Evolutionary conservation across 2,888 invertebrate genomes (phyloP).

Genomic region (Saturnia pavonia): DNA sequence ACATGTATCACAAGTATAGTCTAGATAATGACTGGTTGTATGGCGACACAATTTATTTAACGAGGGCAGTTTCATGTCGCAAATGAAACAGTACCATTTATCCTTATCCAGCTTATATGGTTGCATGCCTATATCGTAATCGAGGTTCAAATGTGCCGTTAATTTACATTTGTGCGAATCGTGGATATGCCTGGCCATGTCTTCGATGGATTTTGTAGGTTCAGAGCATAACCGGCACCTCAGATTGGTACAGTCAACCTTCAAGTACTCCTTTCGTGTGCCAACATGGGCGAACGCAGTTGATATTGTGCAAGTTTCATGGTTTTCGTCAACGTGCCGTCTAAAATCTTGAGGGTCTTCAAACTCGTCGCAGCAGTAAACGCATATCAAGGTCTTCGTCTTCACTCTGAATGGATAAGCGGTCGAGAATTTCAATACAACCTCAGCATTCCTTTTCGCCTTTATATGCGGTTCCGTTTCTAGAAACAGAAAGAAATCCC

Average conservation of each 20-base stretch:
- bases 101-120: constrained; percentile 61
- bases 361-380: constrained; percentile 68
- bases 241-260: constrained; percentile 63
- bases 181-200: constrained; percentile 56
- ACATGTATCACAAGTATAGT: constrained; percentile 66
- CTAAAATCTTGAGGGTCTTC: constrained; percentile 58
- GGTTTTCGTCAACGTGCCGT: constrained; percentile 53
- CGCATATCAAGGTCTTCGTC: constrained; percentile 60
- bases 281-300: constrained; percentile 64
- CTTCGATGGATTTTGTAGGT: constrained; percentile 47
- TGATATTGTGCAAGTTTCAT: constrained; percentile 54
- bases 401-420: constrained; percentile 69
- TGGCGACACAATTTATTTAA: constrained; percentile 62
- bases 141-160: constrained; percentile 44
- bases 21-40: constrained; percentile 61
- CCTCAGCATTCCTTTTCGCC: constrained; percentile 68
- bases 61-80: constrained; percentile 55
- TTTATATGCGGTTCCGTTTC: constrained; percentile 53
- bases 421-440: constrained; percentile 67
- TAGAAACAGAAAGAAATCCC: constrained; percentile 66
- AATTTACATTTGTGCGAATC: constrained; percentile 43
- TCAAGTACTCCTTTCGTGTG: constrained; percentile 56
- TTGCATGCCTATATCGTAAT: constrained; percentile 59
- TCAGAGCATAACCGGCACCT: constrained; percentile 56
- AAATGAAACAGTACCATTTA: constrained; percentile 58